Evolutionary conservation across 2,113 vertebrate species (phyloP), one percentile per base, ranked within the genome.

Genomic region (Podilymbus podiceps): DNA sequence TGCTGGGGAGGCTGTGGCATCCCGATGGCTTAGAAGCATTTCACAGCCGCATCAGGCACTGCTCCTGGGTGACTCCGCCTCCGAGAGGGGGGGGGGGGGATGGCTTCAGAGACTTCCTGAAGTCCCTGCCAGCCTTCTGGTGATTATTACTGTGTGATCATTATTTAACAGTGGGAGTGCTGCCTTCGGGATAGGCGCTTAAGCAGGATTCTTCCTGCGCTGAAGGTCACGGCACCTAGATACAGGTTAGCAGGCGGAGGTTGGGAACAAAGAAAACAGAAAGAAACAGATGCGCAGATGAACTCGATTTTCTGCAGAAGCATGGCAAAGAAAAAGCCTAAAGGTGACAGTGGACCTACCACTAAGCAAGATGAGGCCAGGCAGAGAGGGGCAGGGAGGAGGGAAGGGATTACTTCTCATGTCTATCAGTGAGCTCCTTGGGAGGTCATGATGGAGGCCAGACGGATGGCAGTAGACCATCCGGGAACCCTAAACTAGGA

Each of bases 1-100:
- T 94, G 95, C 95, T 95, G 96, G 95, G 88, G 84, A 89, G 58
- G 63, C 95, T 90, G 74, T 4, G 0, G 81, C 59, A 31, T 93
- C 81, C 89, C 4, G 4, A 7, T 11, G 0, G 11, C 66, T 73
- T 73, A n/a, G 85, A 73, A 94, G 72, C n/a, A 35, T 68, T 94
- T 93, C 76, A n/a, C 0, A 4, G 52, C 53, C 15, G 6, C 4
- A 2, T 88, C 84, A 78, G 4, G 21, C 88, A 27, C 64, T 59
- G 28, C 62, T 96, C 25, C 62, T 28, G 71, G 24, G 35, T 38
- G 58, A 93, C 53, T 91, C 81, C 91, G 85, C 77, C 91, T 94
- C 33, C 9, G 77, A 56, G 52, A 22, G 7, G 8, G 18, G n/a
- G 33, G 7, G 8, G 18, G n/a, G 33, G 21, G 8, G 11, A 49